Evolutionary conservation across 2,888 invertebrate genomes (phyloP).

Genomic region (Mycalesis mineus): DNA sequence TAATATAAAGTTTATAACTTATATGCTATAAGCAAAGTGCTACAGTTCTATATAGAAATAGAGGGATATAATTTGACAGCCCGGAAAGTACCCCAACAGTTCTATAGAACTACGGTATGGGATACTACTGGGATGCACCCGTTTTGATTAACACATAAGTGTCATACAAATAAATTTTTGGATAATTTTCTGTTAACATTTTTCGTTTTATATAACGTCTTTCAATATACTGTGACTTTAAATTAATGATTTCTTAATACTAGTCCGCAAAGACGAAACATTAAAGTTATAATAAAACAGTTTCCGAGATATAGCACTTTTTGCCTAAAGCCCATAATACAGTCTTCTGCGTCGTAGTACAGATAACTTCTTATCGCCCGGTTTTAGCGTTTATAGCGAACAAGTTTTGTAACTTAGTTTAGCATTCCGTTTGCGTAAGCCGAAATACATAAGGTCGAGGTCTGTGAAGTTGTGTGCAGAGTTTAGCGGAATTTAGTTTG

Average conservation of each 20-base stretch:
- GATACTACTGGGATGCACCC: too few species aligned
- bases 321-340: conserved; percentile 20
- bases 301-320: conserved; percentile 22
- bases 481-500: conserved; percentile 6
- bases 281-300: conserved; percentile 23
- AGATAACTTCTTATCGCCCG: conserved; percentile 35
- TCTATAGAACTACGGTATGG: too few species aligned
- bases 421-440: conserved; percentile 34
- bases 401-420: conserved; percentile 35
- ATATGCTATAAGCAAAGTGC: too few species aligned
- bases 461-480: conserved; percentile 26
- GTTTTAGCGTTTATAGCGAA: conserved; percentile 34
- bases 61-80: too few species aligned
- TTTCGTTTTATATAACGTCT: too few species aligned
- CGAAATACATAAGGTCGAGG: conserved; percentile 34
- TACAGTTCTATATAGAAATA: too few species aligned
- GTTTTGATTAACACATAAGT: too few species aligned
- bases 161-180: too few species aligned
- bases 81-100: too few species aligned
- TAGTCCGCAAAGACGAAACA: conserved; percentile 10
- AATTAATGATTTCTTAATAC: background rate
- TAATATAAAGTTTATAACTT: too few species aligned
- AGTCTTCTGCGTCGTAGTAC: conserved; percentile 28
- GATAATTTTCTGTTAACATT: too few species aligned
- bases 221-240: too few species aligned